Conservation (phyloP, 2,888 invertebrate genomes). For the Parnassius orleans region DNA sequence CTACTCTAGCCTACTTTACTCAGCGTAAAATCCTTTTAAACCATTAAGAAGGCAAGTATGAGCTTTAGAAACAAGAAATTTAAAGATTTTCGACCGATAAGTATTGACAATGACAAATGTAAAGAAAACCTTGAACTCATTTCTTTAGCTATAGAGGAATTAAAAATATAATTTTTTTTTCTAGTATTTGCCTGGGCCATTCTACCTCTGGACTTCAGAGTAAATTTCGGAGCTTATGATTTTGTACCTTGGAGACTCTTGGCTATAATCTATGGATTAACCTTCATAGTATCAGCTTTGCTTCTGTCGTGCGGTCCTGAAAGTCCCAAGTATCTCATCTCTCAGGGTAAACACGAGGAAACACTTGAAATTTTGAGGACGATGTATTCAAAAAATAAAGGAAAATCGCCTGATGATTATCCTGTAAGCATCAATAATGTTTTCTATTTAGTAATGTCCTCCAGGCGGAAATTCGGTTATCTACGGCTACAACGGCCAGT, state of each 20-base stretch:
- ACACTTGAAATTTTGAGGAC: constrained; percentile 82
- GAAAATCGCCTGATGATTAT: constrained; percentile 62
- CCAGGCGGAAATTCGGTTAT: too few relatives aligned
- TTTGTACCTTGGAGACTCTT: constrained; percentile 89
- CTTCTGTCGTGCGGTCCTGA: constrained; percentile 83
- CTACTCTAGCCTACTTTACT: too few relatives aligned
- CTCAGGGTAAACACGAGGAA: constrained; percentile 82
- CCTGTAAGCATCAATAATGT: constrained; percentile 60
- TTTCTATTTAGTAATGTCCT: not conserved
- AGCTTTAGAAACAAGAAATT: too few relatives aligned
- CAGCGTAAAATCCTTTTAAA: too few relatives aligned
- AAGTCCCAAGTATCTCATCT: constrained; percentile 88
- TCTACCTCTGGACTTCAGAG: constrained; percentile 79
- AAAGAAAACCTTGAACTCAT: too few relatives aligned
- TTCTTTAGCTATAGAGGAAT: not conserved
- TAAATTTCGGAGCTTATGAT: constrained; percentile 70
- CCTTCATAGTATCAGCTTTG: constrained; percentile 81
- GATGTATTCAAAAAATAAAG: constrained; percentile 79
- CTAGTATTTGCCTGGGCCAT: constrained; percentile 85
- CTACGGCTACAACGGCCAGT: too few relatives aligned
- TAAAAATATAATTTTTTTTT: constrained; percentile 30
- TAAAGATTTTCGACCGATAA: too few relatives aligned
- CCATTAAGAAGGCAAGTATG: too few relatives aligned
- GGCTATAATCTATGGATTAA: constrained; percentile 81
- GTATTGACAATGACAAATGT: too few relatives aligned